phyloP scores from a whole-genome alignment of 2,797 vertebrate species.

The Sebastes wilsoni region DNA sequence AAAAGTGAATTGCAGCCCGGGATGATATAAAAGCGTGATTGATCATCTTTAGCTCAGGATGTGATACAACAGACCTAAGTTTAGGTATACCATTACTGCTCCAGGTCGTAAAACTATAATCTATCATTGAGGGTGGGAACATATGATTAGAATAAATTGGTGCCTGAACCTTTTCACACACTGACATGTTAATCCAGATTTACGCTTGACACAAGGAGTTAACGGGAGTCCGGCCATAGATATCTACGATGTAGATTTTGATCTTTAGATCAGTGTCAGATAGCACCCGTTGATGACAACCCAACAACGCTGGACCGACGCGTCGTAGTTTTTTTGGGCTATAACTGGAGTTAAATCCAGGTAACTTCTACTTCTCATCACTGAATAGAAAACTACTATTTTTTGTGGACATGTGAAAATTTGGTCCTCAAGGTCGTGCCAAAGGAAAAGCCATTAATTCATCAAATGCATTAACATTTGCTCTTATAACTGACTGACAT shows the following conservation, averaged over 20 bases:
- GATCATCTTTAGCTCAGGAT: not conserved
- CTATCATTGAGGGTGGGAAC: not conserved
- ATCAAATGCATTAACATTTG: not conserved
- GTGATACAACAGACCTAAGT: not conserved
- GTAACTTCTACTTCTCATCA: not conserved
- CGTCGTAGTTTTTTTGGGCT: rapidly evolving
- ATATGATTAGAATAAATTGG: not conserved
- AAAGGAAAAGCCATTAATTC: conserved; percentile 2
- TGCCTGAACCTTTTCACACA: not conserved
- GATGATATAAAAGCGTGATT: not conserved
- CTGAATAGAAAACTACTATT: not conserved
- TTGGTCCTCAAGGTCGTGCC: not conserved
- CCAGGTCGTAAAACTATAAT: not conserved
- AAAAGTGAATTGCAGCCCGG: rapidly evolving
- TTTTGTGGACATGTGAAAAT: not conserved
- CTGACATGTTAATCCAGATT: not conserved
- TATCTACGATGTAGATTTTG: not conserved
- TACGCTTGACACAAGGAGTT: not conserved
- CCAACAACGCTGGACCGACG: rapidly evolving
- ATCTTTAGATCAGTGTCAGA: not conserved
- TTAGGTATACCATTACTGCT: not conserved
- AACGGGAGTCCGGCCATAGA: not conserved
- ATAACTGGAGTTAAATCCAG: not conserved
- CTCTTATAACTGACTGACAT: not conserved
- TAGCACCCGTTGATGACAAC: not conserved